Evolutionary conservation across 2,113 vertebrate genomes (phyloP), one percentile per base, ranked within the genome.

Genomic region (Colossoma macropomum): DNA sequence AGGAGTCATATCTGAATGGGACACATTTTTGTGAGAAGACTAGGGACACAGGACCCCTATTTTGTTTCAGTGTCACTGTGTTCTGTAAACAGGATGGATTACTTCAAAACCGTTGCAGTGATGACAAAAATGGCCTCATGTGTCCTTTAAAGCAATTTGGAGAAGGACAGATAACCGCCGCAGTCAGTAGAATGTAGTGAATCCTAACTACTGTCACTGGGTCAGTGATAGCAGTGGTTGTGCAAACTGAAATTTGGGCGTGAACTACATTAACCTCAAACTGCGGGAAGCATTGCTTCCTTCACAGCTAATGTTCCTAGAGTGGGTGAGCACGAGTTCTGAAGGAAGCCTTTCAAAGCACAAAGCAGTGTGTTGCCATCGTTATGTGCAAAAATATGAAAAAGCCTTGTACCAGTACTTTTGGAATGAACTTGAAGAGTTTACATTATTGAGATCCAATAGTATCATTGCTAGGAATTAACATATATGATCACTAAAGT

Each of bases 381-480:
- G 48, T 28, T 65, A 1, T 17, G 75, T 82, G 80, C 84, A 86
- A 86, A 85, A 19, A 72, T 62, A 82, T 85, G 80, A 7, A 79
- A 85, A 82, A 79, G 4, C 71, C 0, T 76, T n/a, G 65, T 72
- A 4, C 68, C 65, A 56, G 41, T 41, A 23, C 50, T 38, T 70
- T 76, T 17, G 54, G 30, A 77, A 59, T 16, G 6, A 32, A 12
- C 15, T 68, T 38, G 10, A 19, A 56, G 52, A 19, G 15, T 17
- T 41, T 41, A 7, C 17, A 70, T 13, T 23, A 60, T 27, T 70
- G 0, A 21, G 16, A 45, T 30, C 10, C 10, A 21, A 2, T 11
- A 45, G 38, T 19, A 52, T 17, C 17, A 52, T 52, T 52, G 17
- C 50, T 8, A 23, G 16, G 28, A 41, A 38, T 19, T 19, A n/a